Evolutionary conservation across 2,888 invertebrate species (phyloP), one percentile per base, ranked within the genome.

Genomic region (Meiosimyza platycephala): DNA sequence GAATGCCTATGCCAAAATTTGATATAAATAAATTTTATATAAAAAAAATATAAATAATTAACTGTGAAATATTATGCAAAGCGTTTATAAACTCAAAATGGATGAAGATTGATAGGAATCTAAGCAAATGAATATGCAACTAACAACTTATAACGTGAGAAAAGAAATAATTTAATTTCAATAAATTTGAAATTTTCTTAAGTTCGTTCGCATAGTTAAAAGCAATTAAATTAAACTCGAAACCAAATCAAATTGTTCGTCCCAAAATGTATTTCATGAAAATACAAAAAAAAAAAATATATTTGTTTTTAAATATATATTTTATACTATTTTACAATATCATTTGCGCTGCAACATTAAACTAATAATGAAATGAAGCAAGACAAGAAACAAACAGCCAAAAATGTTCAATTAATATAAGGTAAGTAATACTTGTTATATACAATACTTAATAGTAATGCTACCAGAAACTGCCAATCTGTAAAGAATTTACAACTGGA

Each of bases 1-100:
- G 60, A 66, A 67, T 75, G 75, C 72, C 73, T 73, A 75, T 73
- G 75, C 75, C 73, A 75, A 75, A 75, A 73, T 67, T 69, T 48
- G 51, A 63, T 68, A 65, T 50, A 54, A 71, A 57, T 71, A 65
- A 71, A 62, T 40, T 62, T 40, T 40, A 40, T 40, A 40, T 40
- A 40, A 40, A 40, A 57, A 52, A 54, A 47, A 22, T 47, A 54
- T 63, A 28, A 75, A 48, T 54, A 54, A 54, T 12, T 54, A 54
- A 54, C 12, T 16, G 18, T 18, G 18, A 54, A n/a, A 63, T 55
- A 63, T 55, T 63, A 64, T 52, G 52, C 50, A 55, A 63, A 18
- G 40, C 16, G 40, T 60, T 52, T 48, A 73, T 52, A 66, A 55
- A 64, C 16, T 16, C 18, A 18, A 65, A 51, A 50, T n/a, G 16